A percentile compares a stretch with the other conserved stretches of the same genome.
These are phyloP conservation scores for Hanleya hanleyi DNA, from an alignment of 2,888 invertebrate species.

Conservation along the genomic window DNA sequence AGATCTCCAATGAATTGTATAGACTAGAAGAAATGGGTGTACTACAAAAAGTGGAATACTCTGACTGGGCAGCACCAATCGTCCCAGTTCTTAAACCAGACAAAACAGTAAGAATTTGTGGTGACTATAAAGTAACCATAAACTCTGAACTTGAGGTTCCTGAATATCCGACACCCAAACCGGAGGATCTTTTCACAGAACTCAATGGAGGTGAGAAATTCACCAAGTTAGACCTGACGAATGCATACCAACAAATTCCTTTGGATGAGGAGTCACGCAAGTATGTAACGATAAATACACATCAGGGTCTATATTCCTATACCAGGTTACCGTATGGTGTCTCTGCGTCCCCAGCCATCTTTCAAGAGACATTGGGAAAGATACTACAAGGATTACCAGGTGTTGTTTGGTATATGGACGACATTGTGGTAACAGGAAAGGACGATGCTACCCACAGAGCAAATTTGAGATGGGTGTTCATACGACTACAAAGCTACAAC, in stretches of 20 bases:
- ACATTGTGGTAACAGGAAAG: constrained; percentile 34
- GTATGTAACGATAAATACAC: constrained; percentile 41
- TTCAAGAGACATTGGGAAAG: constrained; percentile 42
- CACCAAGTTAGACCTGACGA: constrained; percentile 40
- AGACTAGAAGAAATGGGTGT: background rate
- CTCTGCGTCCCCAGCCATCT: constrained; percentile 32
- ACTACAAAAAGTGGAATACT: background rate
- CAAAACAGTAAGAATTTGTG: constrained; percentile 31
- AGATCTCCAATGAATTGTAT: background rate
- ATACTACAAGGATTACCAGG: constrained; percentile 31
- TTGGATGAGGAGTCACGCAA: constrained; percentile 33
- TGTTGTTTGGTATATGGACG: constrained; percentile 40
- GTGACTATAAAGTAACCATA: constrained; percentile 36
- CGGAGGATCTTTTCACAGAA: constrained; percentile 29
- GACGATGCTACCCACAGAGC: constrained; percentile 29
- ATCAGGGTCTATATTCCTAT: constrained; percentile 38
- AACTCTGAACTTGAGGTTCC: constrained; percentile 26
- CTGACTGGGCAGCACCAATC: constrained; percentile 34
- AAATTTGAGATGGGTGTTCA: constrained; percentile 26
- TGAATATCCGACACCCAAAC: constrained; percentile 32
- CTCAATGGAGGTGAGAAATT: constrained; percentile 27
- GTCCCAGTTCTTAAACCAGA: constrained; percentile 33
- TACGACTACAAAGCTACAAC: constrained; percentile 28
- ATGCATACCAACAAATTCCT: constrained; percentile 41
- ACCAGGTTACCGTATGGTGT: constrained; percentile 38